Percentiles rank a stretch among this genome's conserved stretches.
Conservation (phyloP, 2,113 vertebrate genomes). For the Brachyistius frenatus region DNA sequence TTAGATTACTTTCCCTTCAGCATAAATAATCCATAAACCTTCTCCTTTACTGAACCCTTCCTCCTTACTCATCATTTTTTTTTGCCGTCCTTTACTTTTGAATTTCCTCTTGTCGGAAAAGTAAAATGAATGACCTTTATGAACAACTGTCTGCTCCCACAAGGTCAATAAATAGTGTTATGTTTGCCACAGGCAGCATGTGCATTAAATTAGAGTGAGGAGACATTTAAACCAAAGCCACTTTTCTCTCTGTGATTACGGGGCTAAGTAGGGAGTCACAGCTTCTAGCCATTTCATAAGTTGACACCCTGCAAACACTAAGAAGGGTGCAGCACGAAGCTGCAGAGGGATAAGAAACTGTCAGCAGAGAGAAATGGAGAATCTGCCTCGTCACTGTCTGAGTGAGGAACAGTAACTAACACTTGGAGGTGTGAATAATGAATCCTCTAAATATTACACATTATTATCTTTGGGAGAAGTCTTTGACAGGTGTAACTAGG, state of each 20-base stretch:
- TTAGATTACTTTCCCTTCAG: background rate
- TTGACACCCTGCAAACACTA: conserved; percentile 53
- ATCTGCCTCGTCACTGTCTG: conserved; percentile 34
- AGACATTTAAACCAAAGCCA: conserved; percentile 52
- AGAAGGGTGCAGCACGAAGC: conserved; percentile 22
- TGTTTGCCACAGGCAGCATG: conserved; percentile 18
- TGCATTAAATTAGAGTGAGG: conserved; percentile 62
- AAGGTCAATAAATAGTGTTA: conserved; percentile 31
- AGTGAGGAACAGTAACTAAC: conserved; percentile 18
- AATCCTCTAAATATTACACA: conserved; percentile 45
- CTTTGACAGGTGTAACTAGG: conserved; percentile 35
- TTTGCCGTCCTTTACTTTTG: background rate
- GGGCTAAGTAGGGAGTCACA: conserved; percentile 33
- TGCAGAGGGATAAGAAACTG: conserved; percentile 30
- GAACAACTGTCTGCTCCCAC: conserved; percentile 6
- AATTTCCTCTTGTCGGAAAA: background rate
- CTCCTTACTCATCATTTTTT: background rate
- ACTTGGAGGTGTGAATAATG: conserved; percentile 36
- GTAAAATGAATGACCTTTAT: background rate
- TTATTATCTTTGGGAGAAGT: conserved; percentile 40
- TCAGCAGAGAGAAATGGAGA: conserved; percentile 40
- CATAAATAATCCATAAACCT: background rate
- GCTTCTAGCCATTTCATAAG: conserved; percentile 60
- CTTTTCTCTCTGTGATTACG: conserved; percentile 43
- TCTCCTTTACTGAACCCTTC: background rate